Conservation (phyloP, 2,797 vertebrate genomes). For the Leucoraja ocellata region DNA sequence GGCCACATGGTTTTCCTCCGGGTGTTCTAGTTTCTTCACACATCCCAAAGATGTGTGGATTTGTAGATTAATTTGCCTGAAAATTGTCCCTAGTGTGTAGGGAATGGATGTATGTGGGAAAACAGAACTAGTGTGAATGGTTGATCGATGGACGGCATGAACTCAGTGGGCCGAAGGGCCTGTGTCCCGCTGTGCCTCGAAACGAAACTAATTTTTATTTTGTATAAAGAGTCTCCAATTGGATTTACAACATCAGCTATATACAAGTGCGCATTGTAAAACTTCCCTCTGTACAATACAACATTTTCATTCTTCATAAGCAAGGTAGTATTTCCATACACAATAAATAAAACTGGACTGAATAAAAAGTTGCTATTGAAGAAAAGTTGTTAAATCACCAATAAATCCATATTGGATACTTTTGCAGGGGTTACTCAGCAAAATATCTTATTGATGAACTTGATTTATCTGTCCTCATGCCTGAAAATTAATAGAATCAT, state of each 20-base stretch:
- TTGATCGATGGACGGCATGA: too few relatives aligned
- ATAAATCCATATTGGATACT: background rate
- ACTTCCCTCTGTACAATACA: background rate
- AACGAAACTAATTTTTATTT: background rate
- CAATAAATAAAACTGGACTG: too few relatives aligned
- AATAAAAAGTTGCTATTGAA: background rate
- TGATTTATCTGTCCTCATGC: background rate
- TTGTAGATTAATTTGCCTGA: too few relatives aligned
- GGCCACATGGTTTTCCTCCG: too few relatives aligned
- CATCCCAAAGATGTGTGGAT: too few relatives aligned
- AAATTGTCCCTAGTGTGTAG: too few relatives aligned
- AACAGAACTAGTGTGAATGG: too few relatives aligned
- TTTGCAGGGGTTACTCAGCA: background rate
- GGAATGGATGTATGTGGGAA: too few relatives aligned
- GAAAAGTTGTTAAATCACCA: background rate
- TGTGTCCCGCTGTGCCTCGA: too few relatives aligned
- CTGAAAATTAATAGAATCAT: background rate
- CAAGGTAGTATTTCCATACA: background rate
- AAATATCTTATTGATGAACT: conserved; percentile 1
- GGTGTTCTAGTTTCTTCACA: too few relatives aligned
- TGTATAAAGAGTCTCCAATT: background rate
- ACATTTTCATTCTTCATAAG: background rate
- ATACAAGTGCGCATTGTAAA: background rate
- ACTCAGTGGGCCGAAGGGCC: too few relatives aligned
- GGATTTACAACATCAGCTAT: background rate